Evolutionary conservation across 2,797 vertebrate species (phyloP), one percentile per base, ranked within the genome.

Genomic region (Sebastes melanostomus): DNA sequence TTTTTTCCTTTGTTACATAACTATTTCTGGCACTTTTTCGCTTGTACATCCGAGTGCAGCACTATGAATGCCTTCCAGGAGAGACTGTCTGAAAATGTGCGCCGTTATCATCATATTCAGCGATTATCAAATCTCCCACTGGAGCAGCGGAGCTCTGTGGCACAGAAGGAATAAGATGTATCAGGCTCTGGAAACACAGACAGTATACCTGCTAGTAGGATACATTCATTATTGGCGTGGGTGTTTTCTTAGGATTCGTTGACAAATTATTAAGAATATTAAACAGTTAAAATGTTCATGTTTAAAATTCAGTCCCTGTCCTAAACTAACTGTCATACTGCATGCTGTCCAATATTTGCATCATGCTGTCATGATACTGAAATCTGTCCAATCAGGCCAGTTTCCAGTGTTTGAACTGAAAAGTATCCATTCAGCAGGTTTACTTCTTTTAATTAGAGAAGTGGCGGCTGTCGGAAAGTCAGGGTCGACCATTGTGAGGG

Each of bases 401-500:
- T 72, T 72, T 81, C 77, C 80, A 78, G 67, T 20, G 78, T 79
- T 78, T 91, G 78, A 83, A 67, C 22, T 72, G 73, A 24, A 67
- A 83, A 81, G 38, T 13, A n/a, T 76, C 70, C 8, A 61, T 61
- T 88, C 89, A 77, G 89, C 87, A 77, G 69, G 27, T 87, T 87
- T 63, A n/a, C 46, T 32, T 76, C 85, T 90, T 83, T 89, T 61
- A 81, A 83, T 82, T 88, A 90, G 34, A 75, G 66, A 63, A 72
- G 75, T 63, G 22, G 82, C 65, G 58, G 70, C 84, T 71, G 76
- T 66, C 29, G 3, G 14, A 50, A 5, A 27, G 32, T 58, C 66
- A 11, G 32, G 54, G 80, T 63, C 8, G 8, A 54, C 42, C 56
- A 9, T 29, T 30, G 22, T 12, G 65, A 62, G 8, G 22, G 14